A percentile compares a stretch with the other conserved stretches of the same genome.
phyloP scores from a whole-genome alignment of 2,797 vertebrate species.

The Scolopax rusticola region DNA sequence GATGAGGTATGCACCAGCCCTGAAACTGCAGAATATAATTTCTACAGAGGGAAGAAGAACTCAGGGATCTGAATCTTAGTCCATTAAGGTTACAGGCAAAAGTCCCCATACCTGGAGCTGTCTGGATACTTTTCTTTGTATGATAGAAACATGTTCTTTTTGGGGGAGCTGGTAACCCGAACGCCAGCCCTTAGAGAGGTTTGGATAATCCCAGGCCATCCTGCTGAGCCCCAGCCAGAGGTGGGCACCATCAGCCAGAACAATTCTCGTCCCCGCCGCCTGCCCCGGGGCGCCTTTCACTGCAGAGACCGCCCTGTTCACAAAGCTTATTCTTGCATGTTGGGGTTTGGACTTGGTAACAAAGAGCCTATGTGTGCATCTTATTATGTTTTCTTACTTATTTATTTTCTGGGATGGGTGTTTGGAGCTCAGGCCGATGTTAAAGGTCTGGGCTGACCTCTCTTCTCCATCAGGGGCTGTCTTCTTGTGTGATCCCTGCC shows the following conservation, averaged over 20 bases:
- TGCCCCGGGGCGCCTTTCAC: background rate
- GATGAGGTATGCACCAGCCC: background rate
- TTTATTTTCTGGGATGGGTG: slow-evolving; percentile 28
- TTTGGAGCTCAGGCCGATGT: slow-evolving; percentile 7
- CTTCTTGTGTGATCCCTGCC: slow-evolving; percentile 5
- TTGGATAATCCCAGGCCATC: background rate
- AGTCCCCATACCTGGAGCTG: background rate
- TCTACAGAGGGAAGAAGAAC: background rate
- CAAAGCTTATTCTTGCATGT: slow-evolving; percentile 37
- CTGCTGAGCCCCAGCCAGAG: background rate
- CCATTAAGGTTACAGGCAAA: background rate
- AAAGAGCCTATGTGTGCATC: slow-evolving; percentile 28
- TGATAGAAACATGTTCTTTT: background rate
- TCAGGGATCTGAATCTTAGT: background rate
- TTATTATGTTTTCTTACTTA: slow-evolving; percentile 1
- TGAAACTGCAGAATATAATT: background rate
- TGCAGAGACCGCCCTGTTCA: background rate
- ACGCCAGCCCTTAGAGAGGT: background rate
- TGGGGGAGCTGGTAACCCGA: background rate
- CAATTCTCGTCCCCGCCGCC: rapidly evolving
- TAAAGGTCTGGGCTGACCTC: slow-evolving; percentile 29
- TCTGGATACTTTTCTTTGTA: background rate
- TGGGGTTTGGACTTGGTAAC: slow-evolving; percentile 24
- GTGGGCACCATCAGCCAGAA: background rate
- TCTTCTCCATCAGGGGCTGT: background rate